Evolutionary conservation across 2,888 invertebrate genomes (phyloP).

Genomic region (Lochmaea capreae): DNA sequence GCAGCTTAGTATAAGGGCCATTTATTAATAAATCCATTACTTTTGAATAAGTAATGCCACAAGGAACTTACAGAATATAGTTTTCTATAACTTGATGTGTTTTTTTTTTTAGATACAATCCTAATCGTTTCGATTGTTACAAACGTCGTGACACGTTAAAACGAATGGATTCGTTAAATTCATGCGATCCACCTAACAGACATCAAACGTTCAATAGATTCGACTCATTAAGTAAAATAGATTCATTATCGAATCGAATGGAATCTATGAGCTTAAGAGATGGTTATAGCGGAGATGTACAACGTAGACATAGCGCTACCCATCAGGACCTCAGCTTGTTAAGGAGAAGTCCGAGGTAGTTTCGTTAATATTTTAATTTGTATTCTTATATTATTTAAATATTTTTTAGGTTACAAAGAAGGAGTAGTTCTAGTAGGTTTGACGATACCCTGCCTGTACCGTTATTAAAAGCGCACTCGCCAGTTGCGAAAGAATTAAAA

Average conservation of each 20-base stretch:
- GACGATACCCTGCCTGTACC: conserved; percentile 72
- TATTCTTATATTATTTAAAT: background rate
- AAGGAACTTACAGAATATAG: no score
- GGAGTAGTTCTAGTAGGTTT: conserved; percentile 69
- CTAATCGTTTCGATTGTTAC: conserved; percentile 49
- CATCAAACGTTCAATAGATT: conserved; percentile 59
- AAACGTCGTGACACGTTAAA: conserved; percentile 53
- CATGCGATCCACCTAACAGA: conserved; percentile 48
- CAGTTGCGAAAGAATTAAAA: conserved; percentile 64
- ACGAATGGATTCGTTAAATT: conserved; percentile 55
- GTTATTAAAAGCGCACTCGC: conserved; percentile 69
- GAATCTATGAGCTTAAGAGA: conserved; percentile 64
- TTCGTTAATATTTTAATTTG: background rate
- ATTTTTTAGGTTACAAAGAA: conserved; percentile 63
- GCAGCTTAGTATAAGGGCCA: no score
- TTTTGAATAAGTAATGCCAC: no score
- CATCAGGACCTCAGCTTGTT: conserved; percentile 68
- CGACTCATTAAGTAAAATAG: conserved; percentile 67
- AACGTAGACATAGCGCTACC: conserved; percentile 70
- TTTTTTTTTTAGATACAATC: conserved; percentile 48
- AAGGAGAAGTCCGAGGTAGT: conserved; percentile 64
- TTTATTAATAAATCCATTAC: no score
- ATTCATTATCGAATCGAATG: conserved; percentile 66
- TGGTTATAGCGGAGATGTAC: conserved; percentile 59
- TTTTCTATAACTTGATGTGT: background rate